These are phyloP conservation scores for Abrostola tripartita DNA, from an alignment of 2,888 invertebrate genomes.

Conservation along the genomic window DNA sequence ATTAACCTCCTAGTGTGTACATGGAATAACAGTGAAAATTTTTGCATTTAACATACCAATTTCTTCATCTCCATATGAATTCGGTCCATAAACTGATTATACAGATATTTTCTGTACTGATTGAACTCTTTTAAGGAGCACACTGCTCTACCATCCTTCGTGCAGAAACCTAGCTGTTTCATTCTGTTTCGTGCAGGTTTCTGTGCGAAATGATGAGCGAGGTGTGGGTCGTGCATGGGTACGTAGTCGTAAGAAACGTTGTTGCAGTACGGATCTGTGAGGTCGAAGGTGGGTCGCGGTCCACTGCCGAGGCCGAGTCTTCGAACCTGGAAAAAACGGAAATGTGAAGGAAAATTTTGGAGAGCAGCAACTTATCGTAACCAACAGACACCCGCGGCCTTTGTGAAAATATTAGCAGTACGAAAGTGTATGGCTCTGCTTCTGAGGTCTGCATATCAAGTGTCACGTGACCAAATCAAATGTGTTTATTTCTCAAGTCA, in stretches of 20 bases:
- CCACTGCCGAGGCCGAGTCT: slow-evolving; percentile 75
- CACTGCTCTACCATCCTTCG: slow-evolving; percentile 88
- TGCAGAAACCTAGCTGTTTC: slow-evolving; percentile 87
- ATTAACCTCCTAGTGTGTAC: too few species aligned
- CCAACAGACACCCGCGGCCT: too few species aligned
- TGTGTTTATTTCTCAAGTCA: too few species aligned
- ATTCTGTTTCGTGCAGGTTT: slow-evolving; percentile 78
- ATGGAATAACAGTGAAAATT: too few species aligned
- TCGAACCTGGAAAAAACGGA: slow-evolving; percentile 67
- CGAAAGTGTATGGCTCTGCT: too few species aligned
- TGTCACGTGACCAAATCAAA: too few species aligned
- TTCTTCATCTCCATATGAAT: slow-evolving; percentile 81
- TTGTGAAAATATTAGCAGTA: too few species aligned
- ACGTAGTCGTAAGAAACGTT: slow-evolving; percentile 87
- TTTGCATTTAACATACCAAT: slow-evolving; percentile 64
- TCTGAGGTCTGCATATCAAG: too few species aligned
- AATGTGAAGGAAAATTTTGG: too few species aligned
- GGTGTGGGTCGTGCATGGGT: slow-evolving; percentile 88
- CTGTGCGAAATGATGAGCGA: slow-evolving; percentile 85
- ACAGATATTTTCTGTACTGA: slow-evolving; percentile 89
- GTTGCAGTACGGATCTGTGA: slow-evolving; percentile 83
- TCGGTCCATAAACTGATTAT: slow-evolving; percentile 86
- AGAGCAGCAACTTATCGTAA: too few species aligned
- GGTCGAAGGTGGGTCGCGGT: slow-evolving; percentile 76
- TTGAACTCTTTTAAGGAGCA: slow-evolving; percentile 90